These are phyloP conservation scores for Semaprochilodus insignis DNA, from an alignment of 2,797 vertebrate genomes.

Conservation along the genomic window DNA sequence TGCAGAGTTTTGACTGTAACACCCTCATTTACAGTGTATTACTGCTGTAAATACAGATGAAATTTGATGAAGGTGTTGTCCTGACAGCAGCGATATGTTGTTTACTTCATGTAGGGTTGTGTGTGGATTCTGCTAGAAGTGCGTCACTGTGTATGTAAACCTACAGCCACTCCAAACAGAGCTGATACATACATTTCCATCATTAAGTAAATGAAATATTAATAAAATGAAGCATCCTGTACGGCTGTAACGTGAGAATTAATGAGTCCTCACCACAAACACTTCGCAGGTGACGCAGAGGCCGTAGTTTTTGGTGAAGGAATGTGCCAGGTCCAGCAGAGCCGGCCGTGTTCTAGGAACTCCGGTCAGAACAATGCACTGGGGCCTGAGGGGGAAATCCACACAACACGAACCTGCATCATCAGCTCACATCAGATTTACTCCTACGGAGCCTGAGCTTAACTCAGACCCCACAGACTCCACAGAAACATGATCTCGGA, in stretches of 20 bases:
- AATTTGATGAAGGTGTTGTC: too few species aligned
- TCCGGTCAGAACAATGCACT: constrained; percentile 90
- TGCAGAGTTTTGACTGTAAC: too few species aligned
- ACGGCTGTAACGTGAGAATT: neutral
- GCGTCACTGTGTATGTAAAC: too few species aligned
- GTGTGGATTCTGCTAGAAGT: too few species aligned
- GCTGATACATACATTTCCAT: too few species aligned
- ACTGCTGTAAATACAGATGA: too few species aligned
- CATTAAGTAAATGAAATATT: too few species aligned
- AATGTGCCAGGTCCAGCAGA: constrained; percentile 90
- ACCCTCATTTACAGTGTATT: too few species aligned
- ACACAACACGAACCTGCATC: neutral
- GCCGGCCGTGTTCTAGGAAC: constrained; percentile 88
- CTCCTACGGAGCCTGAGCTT: neutral
- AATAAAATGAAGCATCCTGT: too few species aligned
- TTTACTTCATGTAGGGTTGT: too few species aligned
- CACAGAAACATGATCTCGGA: neutral
- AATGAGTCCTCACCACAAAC: constrained; percentile 83
- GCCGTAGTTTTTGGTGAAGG: constrained; percentile 91
- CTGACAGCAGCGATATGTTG: too few species aligned
- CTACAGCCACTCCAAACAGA: too few species aligned
- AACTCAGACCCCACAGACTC: neutral
- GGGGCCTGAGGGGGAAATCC: constrained; percentile 80
- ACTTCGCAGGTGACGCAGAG: constrained; percentile 93
- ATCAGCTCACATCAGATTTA: neutral